Evolutionary conservation across 1,140 invertebrate genomes (phyloP).

Genomic region (Anadara kagoshimensis): DNA sequence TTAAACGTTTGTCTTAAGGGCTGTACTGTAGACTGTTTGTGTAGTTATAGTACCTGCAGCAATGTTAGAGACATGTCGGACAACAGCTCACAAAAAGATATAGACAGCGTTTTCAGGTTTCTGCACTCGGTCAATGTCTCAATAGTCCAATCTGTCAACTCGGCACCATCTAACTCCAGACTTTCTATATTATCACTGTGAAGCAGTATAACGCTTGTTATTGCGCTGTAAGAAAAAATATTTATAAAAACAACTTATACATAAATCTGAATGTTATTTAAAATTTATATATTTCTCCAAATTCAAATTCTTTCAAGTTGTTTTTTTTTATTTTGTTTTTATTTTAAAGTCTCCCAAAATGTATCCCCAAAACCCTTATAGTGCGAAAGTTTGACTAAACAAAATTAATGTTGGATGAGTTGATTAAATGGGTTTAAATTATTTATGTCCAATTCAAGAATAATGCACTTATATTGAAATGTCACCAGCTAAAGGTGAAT

Average conservation of each 20-base stretch:
- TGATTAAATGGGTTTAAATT: too few species aligned
- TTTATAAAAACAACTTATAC: neutral
- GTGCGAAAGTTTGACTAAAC: too few species aligned
- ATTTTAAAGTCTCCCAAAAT: too few species aligned
- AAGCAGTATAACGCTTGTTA: neutral
- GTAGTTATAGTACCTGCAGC: neutral
- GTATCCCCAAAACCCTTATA: too few species aligned
- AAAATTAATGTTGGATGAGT: too few species aligned
- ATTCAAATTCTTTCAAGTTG: neutral
- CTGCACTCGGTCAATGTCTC: neutral
- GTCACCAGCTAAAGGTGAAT: too few species aligned
- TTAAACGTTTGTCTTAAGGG: too few species aligned
- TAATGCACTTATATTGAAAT: too few species aligned
- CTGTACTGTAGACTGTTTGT: too few species aligned
- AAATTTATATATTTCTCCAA: neutral
- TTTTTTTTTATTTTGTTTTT: too few species aligned
- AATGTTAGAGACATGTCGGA: conserved; percentile 9
- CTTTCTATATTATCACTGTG: conserved; percentile 1
- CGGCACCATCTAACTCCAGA: conserved; percentile 21
- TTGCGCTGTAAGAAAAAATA: conserved; percentile 6
- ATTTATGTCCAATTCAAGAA: too few species aligned
- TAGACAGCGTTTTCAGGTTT: conserved; percentile 1
- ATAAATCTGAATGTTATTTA: neutral
- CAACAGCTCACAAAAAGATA: conserved; percentile 30
- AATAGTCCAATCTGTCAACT: conserved; percentile 18